A percentile compares a stretch with the other conserved stretches of the same genome.
phyloP scores from a whole-genome alignment of 1,140 invertebrate genomes.

The Halotydeus destructor region DNA sequence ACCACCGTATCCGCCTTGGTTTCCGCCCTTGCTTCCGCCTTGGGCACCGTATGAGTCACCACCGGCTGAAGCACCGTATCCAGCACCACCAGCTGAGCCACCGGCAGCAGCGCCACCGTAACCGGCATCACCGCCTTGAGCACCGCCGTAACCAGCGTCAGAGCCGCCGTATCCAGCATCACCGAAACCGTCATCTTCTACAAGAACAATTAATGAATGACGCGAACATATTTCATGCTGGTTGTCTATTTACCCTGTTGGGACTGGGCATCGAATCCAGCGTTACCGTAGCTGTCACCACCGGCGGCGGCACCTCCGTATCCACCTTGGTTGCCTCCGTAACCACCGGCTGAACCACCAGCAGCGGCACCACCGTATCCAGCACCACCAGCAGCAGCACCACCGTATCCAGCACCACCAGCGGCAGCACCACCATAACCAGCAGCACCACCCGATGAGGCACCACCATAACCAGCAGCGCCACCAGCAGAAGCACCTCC shows the following conservation, averaged over 20 bases:
- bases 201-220: no score
- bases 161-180: not conserved
- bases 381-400: not conserved
- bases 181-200: not conserved
- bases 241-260: no score
- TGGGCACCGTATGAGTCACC: not conserved
- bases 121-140: not conserved
- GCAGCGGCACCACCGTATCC: not conserved
- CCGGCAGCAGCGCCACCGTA: not conserved
- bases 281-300: not conserved
- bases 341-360: not conserved
- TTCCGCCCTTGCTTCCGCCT: not conserved
- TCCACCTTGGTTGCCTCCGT: not conserved
- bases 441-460: no score
- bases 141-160: conserved; percentile 2
- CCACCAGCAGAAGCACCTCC: not conserved
- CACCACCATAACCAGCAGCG: not conserved
- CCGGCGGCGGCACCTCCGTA: not conserved
- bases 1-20: not conserved
- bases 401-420: not conserved
- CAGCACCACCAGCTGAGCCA: not conserved
- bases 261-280: no score
- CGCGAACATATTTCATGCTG: no score
- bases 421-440: no score
- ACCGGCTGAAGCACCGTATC: not conserved